Evolutionary conservation across 2,888 invertebrate genomes (phyloP).

Genomic region (Drosophila fungiperda): DNA sequence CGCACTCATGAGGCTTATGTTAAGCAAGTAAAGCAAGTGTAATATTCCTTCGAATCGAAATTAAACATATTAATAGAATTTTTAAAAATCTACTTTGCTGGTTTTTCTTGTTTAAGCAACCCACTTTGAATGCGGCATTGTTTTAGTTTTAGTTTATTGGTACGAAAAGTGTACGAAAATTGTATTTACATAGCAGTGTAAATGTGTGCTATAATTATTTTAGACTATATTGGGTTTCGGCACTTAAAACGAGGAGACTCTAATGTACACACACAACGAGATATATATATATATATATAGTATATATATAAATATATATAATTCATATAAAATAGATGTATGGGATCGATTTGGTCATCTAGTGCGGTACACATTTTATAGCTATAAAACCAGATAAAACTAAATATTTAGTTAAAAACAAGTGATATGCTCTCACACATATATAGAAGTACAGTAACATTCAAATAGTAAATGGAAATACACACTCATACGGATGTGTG

Average conservation of each 20-base stretch:
- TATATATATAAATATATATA: constrained; percentile 31
- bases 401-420: constrained; percentile 22
- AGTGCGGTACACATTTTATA: constrained; percentile 23
- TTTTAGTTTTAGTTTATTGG: constrained; percentile 43
- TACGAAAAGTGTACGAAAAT: constrained; percentile 59
- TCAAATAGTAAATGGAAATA: constrained; percentile 31
- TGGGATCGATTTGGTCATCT: constrained; percentile 34
- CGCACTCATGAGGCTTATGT: constrained; percentile 56
- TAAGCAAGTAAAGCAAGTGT: constrained; percentile 19
- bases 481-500: constrained; percentile 12
- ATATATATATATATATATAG: constrained; percentile 32
- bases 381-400: constrained; percentile 26
- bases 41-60: constrained; percentile 16
- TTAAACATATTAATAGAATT: constrained; percentile 27
- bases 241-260: constrained; percentile 78
- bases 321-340: constrained; percentile 28
- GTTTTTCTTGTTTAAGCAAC: constrained; percentile 18
- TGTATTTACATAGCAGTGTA: constrained; percentile 57
- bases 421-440: constrained; percentile 47
- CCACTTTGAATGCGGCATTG: constrained; percentile 2
- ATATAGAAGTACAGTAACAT: constrained; percentile 21
- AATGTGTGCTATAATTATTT: constrained; percentile 44
- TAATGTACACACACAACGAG: constrained; percentile 41
- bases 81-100: neutral
- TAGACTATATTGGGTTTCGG: constrained; percentile 58